Percentiles rank a stretch among this genome's conserved stretches.
phyloP scores from a whole-genome alignment of 2,113 vertebrate species.

The Phycodurus eques region DNA sequence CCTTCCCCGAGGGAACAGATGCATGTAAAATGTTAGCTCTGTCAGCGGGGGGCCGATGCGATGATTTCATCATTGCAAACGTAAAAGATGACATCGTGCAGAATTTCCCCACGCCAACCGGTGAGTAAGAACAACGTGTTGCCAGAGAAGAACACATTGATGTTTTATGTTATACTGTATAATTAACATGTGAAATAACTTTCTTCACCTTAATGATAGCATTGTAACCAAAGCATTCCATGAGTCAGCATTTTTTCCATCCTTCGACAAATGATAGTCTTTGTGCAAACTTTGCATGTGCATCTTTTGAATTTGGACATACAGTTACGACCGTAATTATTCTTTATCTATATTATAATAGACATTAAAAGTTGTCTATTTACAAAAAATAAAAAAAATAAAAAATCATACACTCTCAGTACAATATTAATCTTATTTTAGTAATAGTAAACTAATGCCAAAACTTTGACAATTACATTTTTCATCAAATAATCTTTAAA shows the following conservation, averaged over 20 bases:
- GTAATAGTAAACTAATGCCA: too few species aligned
- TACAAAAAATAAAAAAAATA: not conserved
- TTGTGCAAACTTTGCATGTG: not conserved
- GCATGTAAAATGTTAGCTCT: conserved; percentile 60
- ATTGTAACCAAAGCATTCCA: not conserved
- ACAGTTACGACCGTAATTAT: not conserved
- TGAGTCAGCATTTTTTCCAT: not conserved
- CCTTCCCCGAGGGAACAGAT: conserved; percentile 47
- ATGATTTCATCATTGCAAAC: conserved; percentile 58
- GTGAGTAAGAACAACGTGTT: conserved; percentile 24
- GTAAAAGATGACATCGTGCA: conserved; percentile 48
- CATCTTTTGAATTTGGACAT: not conserved
- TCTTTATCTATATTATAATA: not conserved
- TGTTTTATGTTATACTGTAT: not conserved
- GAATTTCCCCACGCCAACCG: conserved; percentile 17
- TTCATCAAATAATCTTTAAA: too few species aligned
- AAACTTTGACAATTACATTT: too few species aligned
- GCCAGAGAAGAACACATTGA: not conserved
- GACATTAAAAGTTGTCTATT: not conserved
- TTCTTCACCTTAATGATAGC: not conserved
- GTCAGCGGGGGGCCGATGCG: conserved; percentile 50
- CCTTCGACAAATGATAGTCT: not conserved
- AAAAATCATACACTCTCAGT: not conserved
- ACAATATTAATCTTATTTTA: too few species aligned
- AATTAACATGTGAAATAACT: not conserved